These are phyloP conservation scores for Nomada ruficornis DNA, from an alignment of 2,888 invertebrate species.

Conservation along the genomic window DNA sequence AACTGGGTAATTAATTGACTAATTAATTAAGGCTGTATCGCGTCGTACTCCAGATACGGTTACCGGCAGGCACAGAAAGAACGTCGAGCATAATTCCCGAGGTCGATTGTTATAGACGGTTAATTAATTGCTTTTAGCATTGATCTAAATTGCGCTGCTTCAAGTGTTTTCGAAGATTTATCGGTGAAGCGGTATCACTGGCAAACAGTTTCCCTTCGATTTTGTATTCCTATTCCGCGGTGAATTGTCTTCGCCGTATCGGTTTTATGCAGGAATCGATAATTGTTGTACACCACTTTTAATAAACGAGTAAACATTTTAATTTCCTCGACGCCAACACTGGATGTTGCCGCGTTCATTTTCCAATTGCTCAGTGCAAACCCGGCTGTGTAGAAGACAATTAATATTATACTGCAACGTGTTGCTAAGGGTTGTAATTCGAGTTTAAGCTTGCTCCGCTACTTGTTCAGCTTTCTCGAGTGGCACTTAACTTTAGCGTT, in stretches of 20 bases:
- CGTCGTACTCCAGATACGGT: slow-evolving; percentile 33
- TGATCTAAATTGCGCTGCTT: slow-evolving; percentile 25
- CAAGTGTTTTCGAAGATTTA: slow-evolving; percentile 33
- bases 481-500: neutral
- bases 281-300: too few species aligned
- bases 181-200: neutral
- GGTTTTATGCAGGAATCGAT: too few species aligned
- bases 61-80: neutral
- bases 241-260: too few species aligned
- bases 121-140: slow-evolving; percentile 54
- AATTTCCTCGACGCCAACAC: too few species aligned
- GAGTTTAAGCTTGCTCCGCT: neutral
- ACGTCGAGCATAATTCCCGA: slow-evolving; percentile 22
- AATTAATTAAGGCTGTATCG: slow-evolving; percentile 56
- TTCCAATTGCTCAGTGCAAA: too few species aligned
- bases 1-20: slow-evolving; percentile 63
- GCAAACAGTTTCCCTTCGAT: neutral
- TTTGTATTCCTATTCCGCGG: too few species aligned
- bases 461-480: neutral
- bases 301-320: too few species aligned
- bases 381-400: too few species aligned
- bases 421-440: neutral
- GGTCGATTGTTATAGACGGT: slow-evolving; percentile 44
- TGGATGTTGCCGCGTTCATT: too few species aligned
- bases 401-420: neutral